Percentiles rank a stretch among this genome's conserved stretches.
These are phyloP conservation scores for Antheraea pernyi DNA, from an alignment of 1,140 invertebrate genomes.

Conservation along the genomic window DNA sequence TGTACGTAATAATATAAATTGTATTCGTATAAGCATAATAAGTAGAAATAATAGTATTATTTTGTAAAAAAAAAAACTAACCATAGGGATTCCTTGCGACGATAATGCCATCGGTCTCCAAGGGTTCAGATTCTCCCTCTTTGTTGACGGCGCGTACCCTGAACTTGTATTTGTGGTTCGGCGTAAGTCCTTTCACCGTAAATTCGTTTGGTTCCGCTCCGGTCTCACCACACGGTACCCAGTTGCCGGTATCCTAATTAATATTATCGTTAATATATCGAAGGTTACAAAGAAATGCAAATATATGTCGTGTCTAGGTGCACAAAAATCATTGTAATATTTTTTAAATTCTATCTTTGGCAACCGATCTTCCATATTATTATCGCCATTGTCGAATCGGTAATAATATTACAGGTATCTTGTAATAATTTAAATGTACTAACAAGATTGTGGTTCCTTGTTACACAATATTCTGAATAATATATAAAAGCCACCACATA, in stretches of 20 bases:
- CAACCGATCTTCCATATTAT: no score
- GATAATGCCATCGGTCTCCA: slow-evolving; percentile 93
- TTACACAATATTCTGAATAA: no score
- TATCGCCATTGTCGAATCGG: no score
- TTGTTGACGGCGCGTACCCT: slow-evolving; percentile 99
- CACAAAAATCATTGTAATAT: no score
- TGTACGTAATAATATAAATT: background rate
- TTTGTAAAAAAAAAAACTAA: slow-evolving; percentile 42
- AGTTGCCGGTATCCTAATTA: slow-evolving; percentile 88
- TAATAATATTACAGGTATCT: no score
- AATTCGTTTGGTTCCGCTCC: slow-evolving; percentile 90
- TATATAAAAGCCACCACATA: no score
- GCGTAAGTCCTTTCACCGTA: slow-evolving; percentile 94
- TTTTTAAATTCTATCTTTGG: no score
- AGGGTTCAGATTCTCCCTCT: slow-evolving; percentile 97
- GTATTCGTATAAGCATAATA: background rate
- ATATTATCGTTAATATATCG: background rate
- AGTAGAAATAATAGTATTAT: no score
- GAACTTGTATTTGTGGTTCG: slow-evolving; percentile 99
- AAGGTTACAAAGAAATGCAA: background rate
- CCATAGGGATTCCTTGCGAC: slow-evolving; percentile 98
- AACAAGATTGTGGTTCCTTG: no score
- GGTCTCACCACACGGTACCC: slow-evolving; percentile 94
- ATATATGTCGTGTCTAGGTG: background rate
- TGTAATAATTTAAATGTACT: no score